A percentile compares a stretch with the other conserved stretches of the same genome.
phyloP scores from a whole-genome alignment of 2,113 vertebrate genomes.

The Paralichthys olivaceus region DNA sequence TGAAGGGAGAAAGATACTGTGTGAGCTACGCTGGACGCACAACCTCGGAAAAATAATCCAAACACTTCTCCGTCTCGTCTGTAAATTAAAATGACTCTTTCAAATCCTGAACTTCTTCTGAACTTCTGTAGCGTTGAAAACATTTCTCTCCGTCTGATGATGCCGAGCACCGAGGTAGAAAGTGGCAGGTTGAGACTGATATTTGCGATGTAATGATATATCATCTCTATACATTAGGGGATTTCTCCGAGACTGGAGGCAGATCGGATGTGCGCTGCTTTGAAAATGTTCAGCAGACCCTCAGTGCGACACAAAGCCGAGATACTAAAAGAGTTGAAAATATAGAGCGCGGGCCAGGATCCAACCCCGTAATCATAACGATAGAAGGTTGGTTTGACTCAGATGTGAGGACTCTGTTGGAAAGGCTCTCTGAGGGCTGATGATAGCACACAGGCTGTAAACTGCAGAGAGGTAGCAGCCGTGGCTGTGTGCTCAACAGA shows the following conservation, averaged over 20 bases:
- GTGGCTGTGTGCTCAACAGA: background rate
- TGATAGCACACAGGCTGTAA: constrained; percentile 31
- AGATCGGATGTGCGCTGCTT: constrained; percentile 38
- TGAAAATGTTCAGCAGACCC: constrained; percentile 37
- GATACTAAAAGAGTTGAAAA: constrained; percentile 24
- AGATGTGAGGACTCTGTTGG: constrained; percentile 25
- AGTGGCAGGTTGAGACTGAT: constrained; percentile 39
- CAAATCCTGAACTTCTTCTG: background rate
- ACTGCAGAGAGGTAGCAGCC: constrained; percentile 31
- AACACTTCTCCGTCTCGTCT: background rate
- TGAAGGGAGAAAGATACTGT: background rate
- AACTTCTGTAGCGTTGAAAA: background rate
- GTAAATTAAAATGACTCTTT: background rate
- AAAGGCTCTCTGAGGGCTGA: constrained; percentile 13
- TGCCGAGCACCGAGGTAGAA: background rate
- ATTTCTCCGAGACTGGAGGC: constrained; percentile 48
- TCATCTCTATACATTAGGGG: constrained; percentile 57
- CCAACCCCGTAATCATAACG: constrained; percentile 54
- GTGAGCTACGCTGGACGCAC: background rate
- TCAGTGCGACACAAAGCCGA: background rate
- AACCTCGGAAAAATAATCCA: background rate
- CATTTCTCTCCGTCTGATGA: constrained; percentile 2
- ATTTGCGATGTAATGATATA: constrained; percentile 40
- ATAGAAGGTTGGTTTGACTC: constrained; percentile 46
- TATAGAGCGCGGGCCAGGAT: background rate